Evolutionary conservation across 2,888 invertebrate species (phyloP).

Genomic region (Chymomyza procnemis): DNA sequence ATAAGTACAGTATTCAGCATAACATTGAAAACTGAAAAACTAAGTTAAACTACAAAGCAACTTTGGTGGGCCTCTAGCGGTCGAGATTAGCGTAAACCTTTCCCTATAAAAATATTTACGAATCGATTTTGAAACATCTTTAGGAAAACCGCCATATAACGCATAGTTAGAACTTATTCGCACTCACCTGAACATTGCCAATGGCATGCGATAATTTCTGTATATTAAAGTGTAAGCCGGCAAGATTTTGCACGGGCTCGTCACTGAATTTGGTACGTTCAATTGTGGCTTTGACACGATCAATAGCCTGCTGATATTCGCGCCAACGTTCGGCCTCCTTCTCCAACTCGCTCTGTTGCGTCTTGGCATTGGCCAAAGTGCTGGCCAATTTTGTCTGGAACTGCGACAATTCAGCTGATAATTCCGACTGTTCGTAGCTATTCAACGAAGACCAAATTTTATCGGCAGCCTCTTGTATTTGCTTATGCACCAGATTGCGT

Average conservation of each 20-base stretch:
- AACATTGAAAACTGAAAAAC: too few species aligned
- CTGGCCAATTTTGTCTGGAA: conserved; percentile 90
- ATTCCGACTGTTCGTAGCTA: conserved; percentile 88
- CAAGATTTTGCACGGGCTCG: conserved; percentile 88
- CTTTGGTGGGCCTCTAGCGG: too few species aligned
- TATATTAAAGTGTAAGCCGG: conserved; percentile 89
- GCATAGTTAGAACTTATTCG: conserved; percentile 1
- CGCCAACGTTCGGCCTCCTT: conserved; percentile 91
- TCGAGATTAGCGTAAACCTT: too few species aligned
- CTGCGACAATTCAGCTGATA: conserved; percentile 89
- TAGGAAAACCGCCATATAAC: too few species aligned
- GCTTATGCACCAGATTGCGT: conserved; percentile 88
- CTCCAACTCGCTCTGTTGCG: conserved; percentile 87
- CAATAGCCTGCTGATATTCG: conserved; percentile 88
- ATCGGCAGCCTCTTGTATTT: conserved; percentile 90
- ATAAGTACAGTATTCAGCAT: too few species aligned
- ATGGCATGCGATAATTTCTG: conserved; percentile 88
- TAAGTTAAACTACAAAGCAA: too few species aligned
- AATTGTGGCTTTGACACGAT: conserved; percentile 87
- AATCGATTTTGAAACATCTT: too few species aligned
- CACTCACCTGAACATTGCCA: conserved; percentile 86
- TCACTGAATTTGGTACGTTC: conserved; percentile 87
- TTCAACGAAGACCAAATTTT: conserved; percentile 92
- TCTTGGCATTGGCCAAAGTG: conserved; percentile 89
- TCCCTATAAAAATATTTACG: too few species aligned